Evolutionary conservation across 2,113 vertebrate species (phyloP).

Genomic region (Austrofundulus limnaeus): DNA sequence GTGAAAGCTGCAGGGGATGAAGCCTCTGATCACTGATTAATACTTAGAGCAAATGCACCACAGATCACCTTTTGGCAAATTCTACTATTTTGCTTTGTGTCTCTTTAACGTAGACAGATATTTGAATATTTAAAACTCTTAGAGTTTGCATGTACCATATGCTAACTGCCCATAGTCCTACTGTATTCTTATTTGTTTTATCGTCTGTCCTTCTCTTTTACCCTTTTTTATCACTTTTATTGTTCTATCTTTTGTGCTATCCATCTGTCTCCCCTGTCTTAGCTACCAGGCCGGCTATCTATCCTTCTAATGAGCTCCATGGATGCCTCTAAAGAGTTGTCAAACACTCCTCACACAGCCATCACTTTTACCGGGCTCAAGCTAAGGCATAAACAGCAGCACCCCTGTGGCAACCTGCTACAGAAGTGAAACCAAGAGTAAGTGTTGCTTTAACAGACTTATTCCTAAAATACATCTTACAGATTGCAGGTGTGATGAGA

Average conservation of each 20-base stretch:
- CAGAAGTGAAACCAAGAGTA: constrained; percentile 10
- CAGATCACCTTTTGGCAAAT: constrained; percentile 46
- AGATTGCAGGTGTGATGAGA: constrained; percentile 7
- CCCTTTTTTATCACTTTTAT: constrained; percentile 54
- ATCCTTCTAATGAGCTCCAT: constrained; percentile 87
- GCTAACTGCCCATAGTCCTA: constrained; percentile 11
- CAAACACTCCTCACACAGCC: constrained; percentile 87
- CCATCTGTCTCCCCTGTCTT: constrained; percentile 57
- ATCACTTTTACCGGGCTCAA: constrained; percentile 79
- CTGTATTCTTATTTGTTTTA: constrained; percentile 32
- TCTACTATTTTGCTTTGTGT: neutral
- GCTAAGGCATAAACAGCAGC: constrained; percentile 40
- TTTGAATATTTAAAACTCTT: constrained; percentile 4
- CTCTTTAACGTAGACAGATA: neutral
- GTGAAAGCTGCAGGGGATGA: constrained; percentile 29
- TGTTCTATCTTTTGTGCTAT: constrained; percentile 58
- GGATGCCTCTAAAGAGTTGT: constrained; percentile 87
- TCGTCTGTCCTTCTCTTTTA: neutral
- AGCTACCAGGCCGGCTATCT: constrained; percentile 74
- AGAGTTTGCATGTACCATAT: constrained; percentile 26
- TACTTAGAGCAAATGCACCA: constrained; percentile 74
- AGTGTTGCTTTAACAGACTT: constrained; percentile 21
- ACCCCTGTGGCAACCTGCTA: constrained; percentile 16
- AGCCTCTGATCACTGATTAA: constrained; percentile 78
- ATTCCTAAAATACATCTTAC: constrained; percentile 17